phyloP scores from a whole-genome alignment of 2,113 vertebrate genomes.

The Ancistrus triradiatus region DNA sequence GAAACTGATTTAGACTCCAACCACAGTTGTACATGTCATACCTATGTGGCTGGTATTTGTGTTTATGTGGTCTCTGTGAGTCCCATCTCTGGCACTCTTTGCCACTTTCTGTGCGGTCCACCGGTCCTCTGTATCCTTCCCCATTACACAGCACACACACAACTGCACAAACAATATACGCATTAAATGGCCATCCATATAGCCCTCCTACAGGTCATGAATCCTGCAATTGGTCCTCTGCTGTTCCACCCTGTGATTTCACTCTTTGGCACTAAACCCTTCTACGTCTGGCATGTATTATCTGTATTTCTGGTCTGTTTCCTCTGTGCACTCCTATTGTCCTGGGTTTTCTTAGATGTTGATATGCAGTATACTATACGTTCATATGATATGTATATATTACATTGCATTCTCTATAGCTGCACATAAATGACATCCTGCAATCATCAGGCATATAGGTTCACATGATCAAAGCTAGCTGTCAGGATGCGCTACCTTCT shows the following conservation, averaged over 20 bases:
- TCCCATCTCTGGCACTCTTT: slow-evolving; percentile 96
- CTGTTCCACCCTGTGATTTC: no score
- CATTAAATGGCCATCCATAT: not conserved
- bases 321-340: no score
- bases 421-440: no score
- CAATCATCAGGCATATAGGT: not conserved
- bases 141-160: slow-evolving; percentile 92
- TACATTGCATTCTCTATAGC: no score
- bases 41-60: slow-evolving; percentile 88
- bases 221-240: no score
- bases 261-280: no score
- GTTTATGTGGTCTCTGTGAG: slow-evolving; percentile 81
- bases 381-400: no score
- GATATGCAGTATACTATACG: no score
- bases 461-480: not conserved
- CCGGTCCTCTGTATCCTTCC: slow-evolving; percentile 83
- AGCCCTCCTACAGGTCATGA: not conserved
- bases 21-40: slow-evolving; percentile 58
- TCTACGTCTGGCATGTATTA: no score
- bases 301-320: no score
- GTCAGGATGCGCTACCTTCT: slow-evolving; percentile 73
- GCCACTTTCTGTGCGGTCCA: slow-evolving; percentile 89
- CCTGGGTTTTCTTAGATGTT: no score
- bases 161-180: slow-evolving; percentile 65
- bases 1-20: no score